phyloP scores from a whole-genome alignment of 2,113 vertebrate species.

The Takifugu bimaculatus region DNA sequence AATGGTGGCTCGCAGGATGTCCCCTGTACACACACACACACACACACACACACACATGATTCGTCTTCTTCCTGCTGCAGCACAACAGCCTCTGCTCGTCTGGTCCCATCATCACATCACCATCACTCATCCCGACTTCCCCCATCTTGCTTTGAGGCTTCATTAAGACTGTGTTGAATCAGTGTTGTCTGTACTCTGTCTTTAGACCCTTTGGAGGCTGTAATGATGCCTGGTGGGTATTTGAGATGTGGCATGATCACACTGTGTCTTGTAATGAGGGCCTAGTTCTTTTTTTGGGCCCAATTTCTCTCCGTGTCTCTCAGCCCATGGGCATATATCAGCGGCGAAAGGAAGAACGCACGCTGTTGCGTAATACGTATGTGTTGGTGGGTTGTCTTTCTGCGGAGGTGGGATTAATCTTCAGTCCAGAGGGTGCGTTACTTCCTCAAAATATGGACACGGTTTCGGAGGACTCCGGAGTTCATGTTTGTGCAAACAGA shows the following conservation, averaged over 20 bases:
- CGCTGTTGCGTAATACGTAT: constrained; percentile 34
- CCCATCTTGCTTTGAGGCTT: constrained; percentile 51
- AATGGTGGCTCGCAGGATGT: background rate
- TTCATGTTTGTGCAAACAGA: constrained; percentile 39
- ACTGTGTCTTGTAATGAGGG: constrained; percentile 55
- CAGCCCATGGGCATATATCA: constrained; percentile 19
- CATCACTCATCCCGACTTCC: constrained; percentile 32
- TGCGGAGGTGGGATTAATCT: constrained; percentile 5
- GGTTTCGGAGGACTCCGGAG: constrained; percentile 17
- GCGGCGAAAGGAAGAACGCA: constrained; percentile 19
- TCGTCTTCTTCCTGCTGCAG: constrained; percentile 1
- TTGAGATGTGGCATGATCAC: constrained; percentile 56
- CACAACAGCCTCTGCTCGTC: constrained; percentile 14
- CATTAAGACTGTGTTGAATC: constrained; percentile 64
- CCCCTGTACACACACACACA: background rate
- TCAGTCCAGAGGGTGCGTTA: constrained; percentile 14
- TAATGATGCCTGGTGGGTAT: constrained; percentile 71
- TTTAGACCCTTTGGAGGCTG: constrained; percentile 59
- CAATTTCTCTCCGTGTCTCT: constrained; percentile 27
- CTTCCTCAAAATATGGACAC: constrained; percentile 13
- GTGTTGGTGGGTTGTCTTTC: background rate
- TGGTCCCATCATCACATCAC: constrained; percentile 39
- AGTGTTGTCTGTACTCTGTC: constrained; percentile 57
- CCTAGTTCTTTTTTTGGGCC: constrained; percentile 51
- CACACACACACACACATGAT: constrained; percentile 17